phyloP scores from a whole-genome alignment of 2,113 vertebrate species.

The Paraplagusia blochii region DNA sequence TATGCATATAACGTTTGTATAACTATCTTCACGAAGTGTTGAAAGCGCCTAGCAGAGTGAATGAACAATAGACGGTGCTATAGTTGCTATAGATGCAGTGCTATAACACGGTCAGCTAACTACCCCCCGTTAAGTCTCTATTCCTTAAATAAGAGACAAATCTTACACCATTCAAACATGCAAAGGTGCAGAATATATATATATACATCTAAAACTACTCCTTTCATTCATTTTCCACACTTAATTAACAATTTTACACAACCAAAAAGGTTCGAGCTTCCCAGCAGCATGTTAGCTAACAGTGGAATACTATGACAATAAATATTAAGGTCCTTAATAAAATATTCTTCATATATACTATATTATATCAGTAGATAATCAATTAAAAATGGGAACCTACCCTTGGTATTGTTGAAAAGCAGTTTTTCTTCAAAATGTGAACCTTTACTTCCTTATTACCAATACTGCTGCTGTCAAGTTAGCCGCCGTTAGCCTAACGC shows the following conservation, averaged over 20 bases:
- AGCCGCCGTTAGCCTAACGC: conserved; percentile 14
- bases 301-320: conserved; percentile 9
- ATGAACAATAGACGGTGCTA: conserved; percentile 55
- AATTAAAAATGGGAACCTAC: conserved; percentile 20
- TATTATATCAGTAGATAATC: no score
- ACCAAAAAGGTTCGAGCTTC: conserved; percentile 25
- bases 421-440: conserved; percentile 36
- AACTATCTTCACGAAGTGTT: no score
- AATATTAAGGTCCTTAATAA: conserved; percentile 3
- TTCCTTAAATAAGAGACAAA: no score
- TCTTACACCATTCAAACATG: no score
- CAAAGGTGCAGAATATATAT: no score
- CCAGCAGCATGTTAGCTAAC: conserved; percentile 20
- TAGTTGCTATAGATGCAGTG: conserved; percentile 2
- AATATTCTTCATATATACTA: no score
- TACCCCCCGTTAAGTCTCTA: no score
- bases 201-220: no score
- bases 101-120: conserved; percentile 34
- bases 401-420: conserved; percentile 10
- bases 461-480: conserved; percentile 48
- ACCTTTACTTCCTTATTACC: conserved; percentile 45
- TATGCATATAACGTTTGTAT: no score
- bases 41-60: conserved; percentile 7
- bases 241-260: conserved; percentile 9
- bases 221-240: background rate